phyloP scores from a whole-genome alignment of 1,140 invertebrate species.

The Caerostris extrusa region DNA sequence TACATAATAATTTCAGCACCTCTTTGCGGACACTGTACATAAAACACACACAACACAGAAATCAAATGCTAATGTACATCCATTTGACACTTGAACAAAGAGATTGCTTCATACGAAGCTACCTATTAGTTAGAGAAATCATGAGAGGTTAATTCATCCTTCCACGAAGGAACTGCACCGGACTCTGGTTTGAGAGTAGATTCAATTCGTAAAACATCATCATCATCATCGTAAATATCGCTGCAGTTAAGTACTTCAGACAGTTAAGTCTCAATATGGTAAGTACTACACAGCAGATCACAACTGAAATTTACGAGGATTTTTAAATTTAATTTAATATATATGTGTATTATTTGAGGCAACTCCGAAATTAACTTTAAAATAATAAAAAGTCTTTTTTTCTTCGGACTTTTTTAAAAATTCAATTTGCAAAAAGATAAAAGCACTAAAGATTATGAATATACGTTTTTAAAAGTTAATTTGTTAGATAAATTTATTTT shows the following conservation, averaged over 20 bases:
- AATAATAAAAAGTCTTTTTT: too few relatives aligned
- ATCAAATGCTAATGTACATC: conserved; percentile 14
- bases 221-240: background rate
- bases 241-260: background rate
- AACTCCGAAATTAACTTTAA: too few relatives aligned
- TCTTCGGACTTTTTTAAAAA: too few relatives aligned
- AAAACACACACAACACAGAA: background rate
- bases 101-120: conserved; percentile 65
- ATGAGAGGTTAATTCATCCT: conserved; percentile 39
- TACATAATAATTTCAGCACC: conserved; percentile 41
- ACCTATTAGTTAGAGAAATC: conserved; percentile 38
- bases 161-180: background rate
- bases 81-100: background rate
- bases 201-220: background rate
- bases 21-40: background rate
- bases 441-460: too few relatives aligned
- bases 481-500: too few relatives aligned
- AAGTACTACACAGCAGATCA: too few relatives aligned
- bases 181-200: background rate
- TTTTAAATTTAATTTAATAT: too few relatives aligned
- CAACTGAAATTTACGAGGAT: too few relatives aligned
- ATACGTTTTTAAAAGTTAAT: too few relatives aligned
- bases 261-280: too few relatives aligned
- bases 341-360: too few relatives aligned
- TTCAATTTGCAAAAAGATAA: too few relatives aligned